Base-by-base conservation (phyloP, 2,797 vertebrate species). In the Rhadinocentrus ornatus region DNA sequence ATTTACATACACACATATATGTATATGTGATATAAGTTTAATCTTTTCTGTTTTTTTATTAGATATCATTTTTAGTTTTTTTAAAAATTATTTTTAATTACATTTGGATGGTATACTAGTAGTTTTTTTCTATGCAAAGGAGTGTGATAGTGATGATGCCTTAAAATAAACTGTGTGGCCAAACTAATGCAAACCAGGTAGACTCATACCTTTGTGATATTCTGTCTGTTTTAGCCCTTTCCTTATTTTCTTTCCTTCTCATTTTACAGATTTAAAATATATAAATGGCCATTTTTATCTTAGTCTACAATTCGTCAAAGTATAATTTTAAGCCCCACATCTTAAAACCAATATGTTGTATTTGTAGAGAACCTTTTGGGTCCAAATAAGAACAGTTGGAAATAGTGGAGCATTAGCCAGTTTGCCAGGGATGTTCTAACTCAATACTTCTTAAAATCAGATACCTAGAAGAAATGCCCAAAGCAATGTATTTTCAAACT, bases 361-460 rank as follows among this genome's bases (percentile, higher is more conserved):
- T 24, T 53, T 6, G 24, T 15, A 53, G 50, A 53, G 12, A 26
- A 53, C 13, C 12, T 27, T 53, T 16, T 53, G 26, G 4, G 34
- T 27, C 37, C 27, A 1, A 56, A 16, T 41, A 22, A 22, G 35
- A 46, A 66, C 18, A 66, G 35, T 15, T 66, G 39, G 11, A 66
- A 37, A 41, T 55, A 18, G 26, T 41, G 52, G 18, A 27, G 44
- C 24, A 61, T 69, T 66, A 64, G 58, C 20, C 29, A 55, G 58
- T 63, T 54, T 73, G 62, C 73, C 64, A 52, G 32, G 12, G 71
- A 24, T 11, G 53, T 65, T 54, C 52, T 55, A 18, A 27, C 27
- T 75, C 53, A 67, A 62, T 62, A 37, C 69, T 65, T 71, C 53
- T 71, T 84, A 41, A 77, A 72, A 73, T 78, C 63, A 77, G 73